Evolutionary conservation across 1,140 invertebrate genomes (phyloP).

Genomic region (Vollenhovia emeryi): DNA sequence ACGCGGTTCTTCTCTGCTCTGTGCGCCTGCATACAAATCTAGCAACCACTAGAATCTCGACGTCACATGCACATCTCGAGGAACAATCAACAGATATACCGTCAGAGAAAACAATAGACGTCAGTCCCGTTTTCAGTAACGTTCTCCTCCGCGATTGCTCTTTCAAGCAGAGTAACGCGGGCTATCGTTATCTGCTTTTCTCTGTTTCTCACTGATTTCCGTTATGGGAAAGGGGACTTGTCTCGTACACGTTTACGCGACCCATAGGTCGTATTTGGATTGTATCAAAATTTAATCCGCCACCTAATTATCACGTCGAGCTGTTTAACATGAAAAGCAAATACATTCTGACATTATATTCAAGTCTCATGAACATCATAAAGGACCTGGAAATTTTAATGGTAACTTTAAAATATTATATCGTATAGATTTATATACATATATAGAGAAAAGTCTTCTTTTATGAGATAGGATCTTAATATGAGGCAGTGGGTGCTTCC

Average conservation of each 20-base stretch:
- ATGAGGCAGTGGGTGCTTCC: too few relatives aligned
- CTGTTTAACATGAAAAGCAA: slow-evolving; percentile 1
- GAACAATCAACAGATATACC: slow-evolving; percentile 59
- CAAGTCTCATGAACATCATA: not conserved
- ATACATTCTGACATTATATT: not conserved
- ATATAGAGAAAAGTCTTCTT: too few relatives aligned
- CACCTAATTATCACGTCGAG: not conserved
- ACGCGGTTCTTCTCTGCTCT: not conserved
- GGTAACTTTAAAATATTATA: not conserved
- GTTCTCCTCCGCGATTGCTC: slow-evolving; percentile 54
- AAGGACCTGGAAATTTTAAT: not conserved
- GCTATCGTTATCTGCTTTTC: slow-evolving; percentile 48
- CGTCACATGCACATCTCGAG: slow-evolving; percentile 34
- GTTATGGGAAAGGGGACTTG: not conserved
- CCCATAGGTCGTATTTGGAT: not conserved
- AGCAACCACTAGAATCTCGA: slow-evolving; percentile 59
- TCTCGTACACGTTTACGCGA: not conserved
- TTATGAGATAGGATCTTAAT: too few relatives aligned
- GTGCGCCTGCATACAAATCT: not conserved
- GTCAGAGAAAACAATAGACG: slow-evolving; percentile 55
- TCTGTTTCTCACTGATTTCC: slow-evolving; percentile 27
- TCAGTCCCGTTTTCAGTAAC: slow-evolving; percentile 20
- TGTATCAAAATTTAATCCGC: slow-evolving; percentile 25
- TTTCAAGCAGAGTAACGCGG: slow-evolving; percentile 52
- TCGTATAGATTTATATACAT: too few relatives aligned